Conservation (phyloP, 2,113 vertebrate genomes). For the Daubentonia madagascariensis region DNA sequence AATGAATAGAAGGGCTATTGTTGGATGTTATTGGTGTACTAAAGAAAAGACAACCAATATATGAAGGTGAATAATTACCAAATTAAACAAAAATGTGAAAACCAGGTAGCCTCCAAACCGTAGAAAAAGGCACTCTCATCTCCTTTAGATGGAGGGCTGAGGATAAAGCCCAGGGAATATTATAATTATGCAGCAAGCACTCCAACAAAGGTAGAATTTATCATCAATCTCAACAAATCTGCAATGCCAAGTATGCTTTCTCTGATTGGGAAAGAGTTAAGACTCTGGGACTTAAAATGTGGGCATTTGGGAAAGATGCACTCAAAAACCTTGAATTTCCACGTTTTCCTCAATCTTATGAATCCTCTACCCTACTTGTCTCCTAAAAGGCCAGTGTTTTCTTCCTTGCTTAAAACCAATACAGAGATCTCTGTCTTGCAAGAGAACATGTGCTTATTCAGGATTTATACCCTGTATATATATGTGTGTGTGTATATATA, state of each 20-base stretch:
- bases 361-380: neutral
- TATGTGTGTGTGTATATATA: too few species aligned
- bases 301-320: neutral
- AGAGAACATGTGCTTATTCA: neutral
- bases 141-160: neutral
- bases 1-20: neutral
- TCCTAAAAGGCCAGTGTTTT: neutral
- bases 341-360: neutral
- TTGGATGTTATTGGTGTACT: neutral
- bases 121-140: neutral
- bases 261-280: neutral
- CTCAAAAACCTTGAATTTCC: neutral
- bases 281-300: neutral
- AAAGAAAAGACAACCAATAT: neutral
- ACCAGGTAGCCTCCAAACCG: neutral
- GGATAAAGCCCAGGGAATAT: neutral
- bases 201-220: neutral
- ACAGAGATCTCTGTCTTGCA: neutral
- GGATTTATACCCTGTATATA: too few species aligned
- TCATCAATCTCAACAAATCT: neutral
- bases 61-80: neutral
- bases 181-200: neutral
- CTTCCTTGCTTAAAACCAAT: neutral
- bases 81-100: neutral
- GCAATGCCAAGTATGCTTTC: neutral